These are phyloP conservation scores for Holocentrus rufus DNA, from an alignment of 2,797 vertebrate species.

Conservation along the genomic window DNA sequence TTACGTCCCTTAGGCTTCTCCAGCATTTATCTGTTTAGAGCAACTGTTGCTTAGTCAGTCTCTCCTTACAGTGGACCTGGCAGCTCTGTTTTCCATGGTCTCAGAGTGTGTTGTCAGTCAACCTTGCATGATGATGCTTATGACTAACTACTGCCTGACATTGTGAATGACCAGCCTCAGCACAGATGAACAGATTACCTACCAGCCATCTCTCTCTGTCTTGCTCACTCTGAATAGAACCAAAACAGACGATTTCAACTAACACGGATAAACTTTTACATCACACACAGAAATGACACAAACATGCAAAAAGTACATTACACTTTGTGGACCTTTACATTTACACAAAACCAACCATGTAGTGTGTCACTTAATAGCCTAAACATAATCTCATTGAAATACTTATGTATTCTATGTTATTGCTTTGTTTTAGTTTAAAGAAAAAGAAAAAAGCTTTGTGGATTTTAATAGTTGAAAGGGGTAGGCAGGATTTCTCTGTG, in stretches of 20 bases:
- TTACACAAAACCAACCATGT: not conserved
- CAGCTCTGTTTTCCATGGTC: constrained; percentile 1
- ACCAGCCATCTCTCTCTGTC: not conserved
- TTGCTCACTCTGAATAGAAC: not conserved
- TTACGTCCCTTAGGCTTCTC: not conserved
- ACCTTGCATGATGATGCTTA: constrained; percentile 5
- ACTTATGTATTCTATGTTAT: not conserved
- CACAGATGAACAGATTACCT: not conserved
- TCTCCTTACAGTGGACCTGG: not conserved
- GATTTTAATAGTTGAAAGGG: not conserved
- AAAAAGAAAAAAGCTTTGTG: not conserved
- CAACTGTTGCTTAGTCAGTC: not conserved
- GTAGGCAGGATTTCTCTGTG: not conserved
- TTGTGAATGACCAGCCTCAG: not conserved
- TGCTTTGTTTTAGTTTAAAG: not conserved
- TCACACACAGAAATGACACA: not conserved
- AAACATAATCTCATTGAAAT: not conserved
- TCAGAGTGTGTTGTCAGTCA: not conserved
- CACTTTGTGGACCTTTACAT: not conserved
- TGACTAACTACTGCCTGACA: constrained; percentile 29
- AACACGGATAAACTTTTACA: not conserved
- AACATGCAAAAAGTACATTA: not conserved
- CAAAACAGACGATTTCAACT: constrained; percentile 25
- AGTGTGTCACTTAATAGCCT: too few relatives aligned
- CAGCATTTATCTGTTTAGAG: not conserved